These are phyloP conservation scores for Semibalanus balanoides DNA, from an alignment of 1,140 invertebrate species.

Conservation along the genomic window DNA sequence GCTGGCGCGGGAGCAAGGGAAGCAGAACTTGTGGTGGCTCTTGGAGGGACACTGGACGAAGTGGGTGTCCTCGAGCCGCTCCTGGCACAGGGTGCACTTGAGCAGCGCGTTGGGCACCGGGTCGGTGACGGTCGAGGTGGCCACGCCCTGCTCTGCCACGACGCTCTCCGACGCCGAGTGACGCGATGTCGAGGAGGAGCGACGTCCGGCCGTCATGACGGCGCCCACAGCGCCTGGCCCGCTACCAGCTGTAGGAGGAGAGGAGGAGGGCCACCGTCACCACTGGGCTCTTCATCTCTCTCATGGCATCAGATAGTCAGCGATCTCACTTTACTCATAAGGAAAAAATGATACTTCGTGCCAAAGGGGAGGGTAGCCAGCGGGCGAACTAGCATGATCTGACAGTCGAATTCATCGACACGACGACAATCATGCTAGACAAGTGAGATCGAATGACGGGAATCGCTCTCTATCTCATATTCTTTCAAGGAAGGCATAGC, in stretches of 20 bases:
- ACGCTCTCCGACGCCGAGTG: not conserved
- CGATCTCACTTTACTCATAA: too few relatives aligned
- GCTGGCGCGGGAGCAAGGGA: slow-evolving; percentile 92
- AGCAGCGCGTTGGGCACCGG: not conserved
- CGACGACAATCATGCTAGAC: too few relatives aligned
- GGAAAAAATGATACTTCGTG: too few relatives aligned
- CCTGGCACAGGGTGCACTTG: slow-evolving; percentile 88
- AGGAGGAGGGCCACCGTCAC: not conserved
- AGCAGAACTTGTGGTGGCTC: slow-evolving; percentile 97
- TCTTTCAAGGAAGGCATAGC: too few relatives aligned
- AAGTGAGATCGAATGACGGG: too few relatives aligned
- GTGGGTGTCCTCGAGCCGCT: slow-evolving; percentile 95
- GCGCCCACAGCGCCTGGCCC: too few relatives aligned
- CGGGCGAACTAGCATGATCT: too few relatives aligned
- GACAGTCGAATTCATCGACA: too few relatives aligned
- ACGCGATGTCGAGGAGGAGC: not conserved
- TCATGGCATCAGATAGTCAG: too few relatives aligned
- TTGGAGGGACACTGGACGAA: slow-evolving; percentile 99
- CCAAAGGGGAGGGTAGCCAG: too few relatives aligned
- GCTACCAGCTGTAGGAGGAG: not conserved
- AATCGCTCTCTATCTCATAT: too few relatives aligned
- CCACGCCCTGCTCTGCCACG: not conserved
- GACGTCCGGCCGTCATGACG: not conserved
- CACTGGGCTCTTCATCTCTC: too few relatives aligned
- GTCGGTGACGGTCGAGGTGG: not conserved